Evolutionary conservation across 2,888 invertebrate genomes (phyloP).

Genomic region (Plusia festucae): DNA sequence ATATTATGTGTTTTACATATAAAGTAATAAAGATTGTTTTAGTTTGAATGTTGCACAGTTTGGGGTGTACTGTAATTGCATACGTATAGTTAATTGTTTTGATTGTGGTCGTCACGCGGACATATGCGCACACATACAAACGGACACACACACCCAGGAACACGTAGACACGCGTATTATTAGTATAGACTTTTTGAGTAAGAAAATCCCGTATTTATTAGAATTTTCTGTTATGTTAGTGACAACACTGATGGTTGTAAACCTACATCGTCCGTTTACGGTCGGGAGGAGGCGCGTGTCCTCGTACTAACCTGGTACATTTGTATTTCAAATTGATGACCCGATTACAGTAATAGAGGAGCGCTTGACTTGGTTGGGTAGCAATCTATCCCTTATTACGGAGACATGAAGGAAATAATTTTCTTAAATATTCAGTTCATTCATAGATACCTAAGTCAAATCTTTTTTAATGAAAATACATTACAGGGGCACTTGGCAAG

Average conservation of each 20-base stretch:
- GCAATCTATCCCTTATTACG: background rate
- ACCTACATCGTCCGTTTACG: slow-evolving; percentile 20
- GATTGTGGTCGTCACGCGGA: slow-evolving; percentile 45
- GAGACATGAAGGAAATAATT: background rate
- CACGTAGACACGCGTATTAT: background rate
- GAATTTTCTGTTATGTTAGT: slow-evolving; percentile 33
- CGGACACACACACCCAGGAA: background rate
- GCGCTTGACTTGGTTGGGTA: background rate
- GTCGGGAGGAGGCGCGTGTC: slow-evolving; percentile 3
- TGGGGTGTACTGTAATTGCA: slow-evolving; percentile 56
- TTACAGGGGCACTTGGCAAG: too few relatives aligned
- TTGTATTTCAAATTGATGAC: background rate
- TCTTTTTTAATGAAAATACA: too few relatives aligned
- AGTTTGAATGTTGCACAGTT: slow-evolving; percentile 26
- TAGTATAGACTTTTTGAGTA: background rate
- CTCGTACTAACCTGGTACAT: background rate
- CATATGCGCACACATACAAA: slow-evolving; percentile 20
- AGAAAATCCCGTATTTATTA: slow-evolving; percentile 11
- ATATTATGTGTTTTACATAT: slow-evolving; percentile 43
- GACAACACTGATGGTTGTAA: slow-evolving; percentile 29
- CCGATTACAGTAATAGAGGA: background rate
- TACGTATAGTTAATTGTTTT: slow-evolving; percentile 59
- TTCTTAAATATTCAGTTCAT: too few relatives aligned
- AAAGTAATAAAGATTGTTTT: slow-evolving; percentile 43
- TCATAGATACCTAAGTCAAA: too few relatives aligned